phyloP scores from a whole-genome alignment of 2,797 vertebrate genomes.

The Ataeniobius toweri region DNA sequence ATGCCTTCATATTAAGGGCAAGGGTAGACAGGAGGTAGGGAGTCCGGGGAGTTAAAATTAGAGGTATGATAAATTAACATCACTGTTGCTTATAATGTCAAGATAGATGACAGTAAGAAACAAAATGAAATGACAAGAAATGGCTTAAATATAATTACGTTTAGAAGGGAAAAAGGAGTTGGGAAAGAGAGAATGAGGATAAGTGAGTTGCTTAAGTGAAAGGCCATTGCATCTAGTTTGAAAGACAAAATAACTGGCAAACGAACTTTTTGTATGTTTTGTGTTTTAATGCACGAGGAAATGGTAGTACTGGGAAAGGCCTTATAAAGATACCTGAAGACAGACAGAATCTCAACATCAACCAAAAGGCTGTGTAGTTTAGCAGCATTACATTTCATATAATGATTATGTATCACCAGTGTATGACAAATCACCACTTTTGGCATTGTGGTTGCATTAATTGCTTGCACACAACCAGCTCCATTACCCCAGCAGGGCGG shows the following conservation, averaged over 20 bases:
- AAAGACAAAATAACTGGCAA: slow-evolving; percentile 13
- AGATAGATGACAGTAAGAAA: slow-evolving; percentile 62
- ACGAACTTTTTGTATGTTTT: slow-evolving; percentile 15
- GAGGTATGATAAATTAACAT: slow-evolving; percentile 71
- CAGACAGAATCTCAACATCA: slow-evolving; percentile 62
- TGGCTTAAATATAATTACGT: slow-evolving; percentile 39
- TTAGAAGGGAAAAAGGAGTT: slow-evolving; percentile 6
- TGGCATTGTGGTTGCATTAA: slow-evolving; percentile 85
- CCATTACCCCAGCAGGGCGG: slow-evolving; percentile 83
- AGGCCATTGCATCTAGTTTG: slow-evolving; percentile 19
- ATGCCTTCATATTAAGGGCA: slow-evolving; percentile 82
- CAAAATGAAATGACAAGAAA: slow-evolving; percentile 41
- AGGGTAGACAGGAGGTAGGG: slow-evolving; percentile 73
- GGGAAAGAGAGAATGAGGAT: slow-evolving; percentile 17
- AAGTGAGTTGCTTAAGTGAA: slow-evolving; percentile 18
- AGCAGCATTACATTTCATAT: slow-evolving; percentile 74
- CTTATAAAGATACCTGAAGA: slow-evolving; percentile 53
- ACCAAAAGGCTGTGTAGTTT: slow-evolving; percentile 55
- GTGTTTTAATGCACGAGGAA: slow-evolving; percentile 30
- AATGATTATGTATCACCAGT: slow-evolving; percentile 84
- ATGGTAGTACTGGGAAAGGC: slow-evolving; percentile 45
- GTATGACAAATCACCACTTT: slow-evolving; percentile 87
- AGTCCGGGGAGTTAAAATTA: slow-evolving; percentile 76
- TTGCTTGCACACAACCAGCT: slow-evolving; percentile 80
- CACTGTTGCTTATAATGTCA: slow-evolving; percentile 65